Evolutionary conservation across 2,113 vertebrate species (phyloP).

Genomic region (Morphnarchus princeps): DNA sequence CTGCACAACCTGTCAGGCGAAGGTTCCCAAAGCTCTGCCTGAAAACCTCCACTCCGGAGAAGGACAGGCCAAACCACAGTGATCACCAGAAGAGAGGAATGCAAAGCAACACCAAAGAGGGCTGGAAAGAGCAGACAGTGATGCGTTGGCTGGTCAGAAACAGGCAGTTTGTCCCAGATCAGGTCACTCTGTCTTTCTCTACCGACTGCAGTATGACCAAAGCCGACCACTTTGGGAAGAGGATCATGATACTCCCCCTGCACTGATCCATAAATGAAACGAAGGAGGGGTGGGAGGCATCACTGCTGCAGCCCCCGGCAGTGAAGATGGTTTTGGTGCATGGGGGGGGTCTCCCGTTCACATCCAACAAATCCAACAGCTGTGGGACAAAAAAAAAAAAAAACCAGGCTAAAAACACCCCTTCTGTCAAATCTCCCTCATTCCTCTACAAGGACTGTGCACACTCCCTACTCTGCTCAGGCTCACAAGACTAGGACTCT

Average conservation of each 20-base stretch:
- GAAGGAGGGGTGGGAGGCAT: neutral
- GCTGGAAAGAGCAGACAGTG: neutral
- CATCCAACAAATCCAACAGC: neutral
- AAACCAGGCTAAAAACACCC: neutral
- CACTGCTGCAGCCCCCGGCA: neutral
- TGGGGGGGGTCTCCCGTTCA: rapidly evolving
- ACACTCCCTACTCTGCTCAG: neutral
- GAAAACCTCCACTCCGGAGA: neutral
- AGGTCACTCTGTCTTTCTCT: neutral
- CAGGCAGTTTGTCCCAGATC: neutral
- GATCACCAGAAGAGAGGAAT: neutral
- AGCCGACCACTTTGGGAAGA: neutral
- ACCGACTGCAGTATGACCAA: rapidly evolving
- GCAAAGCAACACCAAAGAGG: neutral
- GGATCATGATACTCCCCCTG: neutral
- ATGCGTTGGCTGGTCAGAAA: neutral
- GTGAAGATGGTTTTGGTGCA: rapidly evolving
- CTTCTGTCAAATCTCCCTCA: neutral
- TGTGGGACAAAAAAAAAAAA: neutral
- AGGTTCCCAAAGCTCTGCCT: neutral
- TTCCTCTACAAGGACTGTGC: neutral
- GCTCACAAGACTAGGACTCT: neutral
- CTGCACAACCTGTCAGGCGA: neutral
- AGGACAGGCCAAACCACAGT: neutral
- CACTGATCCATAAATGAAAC: too few relatives aligned